Evolutionary conservation across 2,888 invertebrate genomes (phyloP), one percentile per base, ranked within the genome.

Genomic region (Nomada ferruginata): DNA sequence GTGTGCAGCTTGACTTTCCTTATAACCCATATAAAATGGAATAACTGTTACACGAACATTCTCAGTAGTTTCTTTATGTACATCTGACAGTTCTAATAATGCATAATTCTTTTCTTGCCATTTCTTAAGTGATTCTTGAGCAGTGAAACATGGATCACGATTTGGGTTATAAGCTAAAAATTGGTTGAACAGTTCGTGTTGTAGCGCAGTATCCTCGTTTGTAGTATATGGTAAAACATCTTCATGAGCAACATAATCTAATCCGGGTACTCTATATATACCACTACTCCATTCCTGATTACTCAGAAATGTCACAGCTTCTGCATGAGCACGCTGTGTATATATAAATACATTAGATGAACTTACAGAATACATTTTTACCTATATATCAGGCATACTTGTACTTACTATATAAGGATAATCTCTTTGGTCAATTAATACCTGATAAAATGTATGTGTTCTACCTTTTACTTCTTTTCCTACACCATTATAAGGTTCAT

Each of bases 61-160:
- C 94, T 99, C 99, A 0, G 99, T 99, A 0, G 99, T 99, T 94
- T 99, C 99, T 90, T 98, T 97, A 93, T 99, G 99, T 11, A 99
- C 99, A 94, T 99, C 98, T 50, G 98, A 98, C 79, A 99, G 94
- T 92, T 99, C 98, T 57, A 99, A 94, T 98, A 98, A 99, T 0
- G 99, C 98, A 93, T 99, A 98, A 94, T 99, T 99, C 93, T 98
- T 98, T 91, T 98, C 98, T 94, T 99, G 99, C 98, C 99, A 99
- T 0, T 98, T 98, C 89, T 96, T 96, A 2, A 99, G 94, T 0
- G 98, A 98, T 91, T 99, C 98, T 94, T 98, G 97, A 0, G 98
- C 96, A 83, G 96, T 95, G 94, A 97, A 98, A 0, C 97, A 97
- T 0, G 98, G 98, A 92, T 98, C 98, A 95, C 96, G 96, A 80